phyloP scores from a whole-genome alignment of 2,888 invertebrate genomes.

The Dicyrtomina minuta region DNA sequence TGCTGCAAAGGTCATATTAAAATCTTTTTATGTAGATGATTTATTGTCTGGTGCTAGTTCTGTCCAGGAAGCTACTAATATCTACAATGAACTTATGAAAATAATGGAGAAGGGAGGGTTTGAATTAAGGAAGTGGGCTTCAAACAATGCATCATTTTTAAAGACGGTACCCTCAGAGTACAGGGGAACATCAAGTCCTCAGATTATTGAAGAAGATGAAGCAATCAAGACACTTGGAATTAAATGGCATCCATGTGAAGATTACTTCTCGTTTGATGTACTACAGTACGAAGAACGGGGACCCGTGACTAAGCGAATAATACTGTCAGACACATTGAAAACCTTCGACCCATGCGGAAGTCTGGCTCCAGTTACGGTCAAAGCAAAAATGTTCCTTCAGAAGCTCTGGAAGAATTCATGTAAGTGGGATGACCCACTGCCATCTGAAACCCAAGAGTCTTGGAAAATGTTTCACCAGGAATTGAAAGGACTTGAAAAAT shows the following conservation, averaged over 20 bases:
- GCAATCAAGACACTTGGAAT: constrained; percentile 35
- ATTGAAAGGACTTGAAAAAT: neutral
- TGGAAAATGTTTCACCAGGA: constrained; percentile 1
- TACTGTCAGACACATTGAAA: too few species aligned
- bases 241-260: constrained; percentile 30
- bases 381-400: constrained; percentile 31
- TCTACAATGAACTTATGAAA: constrained; percentile 10
- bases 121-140: constrained; percentile 34
- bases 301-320: too few species aligned
- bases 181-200: constrained; percentile 2
- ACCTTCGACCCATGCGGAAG: too few species aligned
- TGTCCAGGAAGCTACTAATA: constrained; percentile 2
- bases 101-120: constrained; percentile 12
- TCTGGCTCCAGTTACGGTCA: constrained; percentile 28
- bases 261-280: constrained; percentile 26
- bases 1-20: constrained; percentile 37
- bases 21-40: constrained; percentile 55
- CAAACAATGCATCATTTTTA: constrained; percentile 23
- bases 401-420: constrained; percentile 30
- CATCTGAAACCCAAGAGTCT: neutral
- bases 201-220: constrained; percentile 20
- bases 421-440: too few species aligned
- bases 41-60: constrained; percentile 14
- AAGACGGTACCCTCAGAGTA: constrained; percentile 24
- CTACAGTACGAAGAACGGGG: too few species aligned